phyloP scores from a whole-genome alignment of 1,140 invertebrate species.

The Neoseiulus cucumeris region DNA sequence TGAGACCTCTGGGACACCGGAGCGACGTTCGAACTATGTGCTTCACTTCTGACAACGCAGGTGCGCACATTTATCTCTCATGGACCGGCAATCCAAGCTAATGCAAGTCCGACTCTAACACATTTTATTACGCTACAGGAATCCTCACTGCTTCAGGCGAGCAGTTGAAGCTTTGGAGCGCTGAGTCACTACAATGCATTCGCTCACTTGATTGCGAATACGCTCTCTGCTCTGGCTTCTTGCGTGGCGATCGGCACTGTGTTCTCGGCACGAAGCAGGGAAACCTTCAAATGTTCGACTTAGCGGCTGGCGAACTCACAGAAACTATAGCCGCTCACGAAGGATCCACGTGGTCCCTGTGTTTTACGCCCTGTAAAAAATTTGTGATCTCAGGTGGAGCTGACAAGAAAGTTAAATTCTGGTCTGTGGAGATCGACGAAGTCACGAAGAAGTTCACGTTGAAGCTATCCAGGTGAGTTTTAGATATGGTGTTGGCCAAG shows the following conservation, averaged over 20 bases:
- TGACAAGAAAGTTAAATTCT: constrained; percentile 79
- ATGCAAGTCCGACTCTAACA: background rate
- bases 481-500: background rate
- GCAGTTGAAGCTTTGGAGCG: constrained; percentile 80
- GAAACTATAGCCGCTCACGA: constrained; percentile 45
- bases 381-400: constrained; percentile 64
- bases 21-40: constrained; percentile 62
- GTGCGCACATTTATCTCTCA: background rate
- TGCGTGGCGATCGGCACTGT: constrained; percentile 73
- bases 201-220: constrained; percentile 48
- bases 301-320: constrained; percentile 49
- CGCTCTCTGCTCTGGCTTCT: constrained; percentile 53
- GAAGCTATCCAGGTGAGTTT: background rate
- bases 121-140: constrained; percentile 21
- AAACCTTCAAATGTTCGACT: constrained; percentile 62
- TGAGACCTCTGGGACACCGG: constrained; percentile 54
- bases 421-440: constrained; percentile 70
- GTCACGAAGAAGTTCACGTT: constrained; percentile 24
- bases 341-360: constrained; percentile 52
- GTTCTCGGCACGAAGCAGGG: constrained; percentile 73
- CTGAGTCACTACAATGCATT: constrained; percentile 54
- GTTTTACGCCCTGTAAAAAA: constrained; percentile 45
- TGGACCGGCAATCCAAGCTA: too few relatives aligned
- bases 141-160: constrained; percentile 65
- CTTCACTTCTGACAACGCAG: constrained; percentile 75